phyloP scores from a whole-genome alignment of 2,888 invertebrate genomes.

The Melieria crassipennis region DNA sequence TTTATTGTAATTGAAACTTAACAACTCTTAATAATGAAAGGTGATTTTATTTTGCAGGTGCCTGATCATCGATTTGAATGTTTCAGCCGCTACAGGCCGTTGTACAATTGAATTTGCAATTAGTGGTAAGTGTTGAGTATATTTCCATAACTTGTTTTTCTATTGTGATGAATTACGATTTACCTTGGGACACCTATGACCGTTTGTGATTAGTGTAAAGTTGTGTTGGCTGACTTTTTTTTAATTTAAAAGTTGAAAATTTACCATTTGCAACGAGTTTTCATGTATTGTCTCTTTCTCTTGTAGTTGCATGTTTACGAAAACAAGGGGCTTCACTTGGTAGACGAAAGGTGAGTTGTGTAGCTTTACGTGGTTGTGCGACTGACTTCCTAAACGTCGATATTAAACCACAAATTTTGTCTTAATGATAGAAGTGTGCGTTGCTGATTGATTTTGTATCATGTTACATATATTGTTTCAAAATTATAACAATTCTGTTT shows the following conservation, averaged over 20 bases:
- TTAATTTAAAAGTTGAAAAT: neutral
- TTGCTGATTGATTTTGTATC: too few species aligned
- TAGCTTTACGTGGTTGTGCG: too few species aligned
- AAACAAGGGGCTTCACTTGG: neutral
- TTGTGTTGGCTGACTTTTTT: slow-evolving; percentile 1
- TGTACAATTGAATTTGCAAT: too few species aligned
- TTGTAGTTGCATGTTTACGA: slow-evolving; percentile 25
- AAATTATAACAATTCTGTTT: neutral
- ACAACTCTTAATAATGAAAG: too few species aligned
- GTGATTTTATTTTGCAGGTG: slow-evolving; percentile 13
- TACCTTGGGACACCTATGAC: slow-evolving; percentile 64
- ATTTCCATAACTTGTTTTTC: too few species aligned
- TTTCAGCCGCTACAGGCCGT: neutral
- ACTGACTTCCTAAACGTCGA: too few species aligned
- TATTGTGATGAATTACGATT: slow-evolving; percentile 49
- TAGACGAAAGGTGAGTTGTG: neutral
- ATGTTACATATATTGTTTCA: too few species aligned
- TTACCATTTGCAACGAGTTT: neutral
- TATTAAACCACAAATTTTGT: too few species aligned
- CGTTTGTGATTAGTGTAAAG: slow-evolving; percentile 53
- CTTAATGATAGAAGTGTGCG: too few species aligned
- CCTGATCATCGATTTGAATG: slow-evolving; percentile 35
- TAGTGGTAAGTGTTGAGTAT: too few species aligned
- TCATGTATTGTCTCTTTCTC: neutral
- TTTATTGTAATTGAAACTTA: too few species aligned